Percentiles rank a stretch among this genome's conserved stretches.
phyloP scores from a whole-genome alignment of 2,888 invertebrate species.

The Drosophila mulleri region DNA sequence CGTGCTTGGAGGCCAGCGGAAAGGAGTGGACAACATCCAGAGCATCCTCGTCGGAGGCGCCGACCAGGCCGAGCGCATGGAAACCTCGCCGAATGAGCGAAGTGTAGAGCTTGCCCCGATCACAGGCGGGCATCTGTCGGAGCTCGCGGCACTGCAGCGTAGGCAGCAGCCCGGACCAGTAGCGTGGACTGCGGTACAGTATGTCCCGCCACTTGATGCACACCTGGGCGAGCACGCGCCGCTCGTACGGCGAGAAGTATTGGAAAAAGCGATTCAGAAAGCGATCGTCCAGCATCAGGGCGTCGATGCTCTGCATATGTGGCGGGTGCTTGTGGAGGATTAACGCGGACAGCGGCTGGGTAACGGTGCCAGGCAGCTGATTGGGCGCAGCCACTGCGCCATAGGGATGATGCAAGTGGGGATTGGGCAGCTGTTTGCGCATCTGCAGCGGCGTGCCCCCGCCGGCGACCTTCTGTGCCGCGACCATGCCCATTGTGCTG shows the following conservation, averaged over 20 bases:
- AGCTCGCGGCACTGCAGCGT: constrained; percentile 94
- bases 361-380: constrained; percentile 83
- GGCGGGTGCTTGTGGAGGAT: constrained; percentile 86
- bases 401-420: constrained; percentile 83
- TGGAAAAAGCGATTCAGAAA: constrained; percentile 94
- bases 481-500: constrained; percentile 81
- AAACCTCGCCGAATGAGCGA: constrained; percentile 94
- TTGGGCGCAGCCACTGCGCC: constrained; percentile 57
- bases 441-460: constrained; percentile 82
- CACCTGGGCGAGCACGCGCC: constrained; percentile 92
- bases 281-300: constrained; percentile 92
- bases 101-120: constrained; percentile 89
- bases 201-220: constrained; percentile 95
- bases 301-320: constrained; percentile 89
- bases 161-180: constrained; percentile 94
- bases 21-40: constrained; percentile 94
- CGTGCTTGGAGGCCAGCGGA: constrained; percentile 92
- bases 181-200: constrained; percentile 93
- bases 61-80: constrained; percentile 92
- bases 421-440: constrained; percentile 84
- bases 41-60: constrained; percentile 95
- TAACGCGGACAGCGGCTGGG: constrained; percentile 61
- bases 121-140: constrained; percentile 87
- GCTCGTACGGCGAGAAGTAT: constrained; percentile 92
- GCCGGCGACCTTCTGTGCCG: constrained; percentile 73